A percentile compares a stretch with the other conserved stretches of the same genome.
phyloP scores from a whole-genome alignment of 1,140 invertebrate genomes.

The Batillaria attramentaria region DNA sequence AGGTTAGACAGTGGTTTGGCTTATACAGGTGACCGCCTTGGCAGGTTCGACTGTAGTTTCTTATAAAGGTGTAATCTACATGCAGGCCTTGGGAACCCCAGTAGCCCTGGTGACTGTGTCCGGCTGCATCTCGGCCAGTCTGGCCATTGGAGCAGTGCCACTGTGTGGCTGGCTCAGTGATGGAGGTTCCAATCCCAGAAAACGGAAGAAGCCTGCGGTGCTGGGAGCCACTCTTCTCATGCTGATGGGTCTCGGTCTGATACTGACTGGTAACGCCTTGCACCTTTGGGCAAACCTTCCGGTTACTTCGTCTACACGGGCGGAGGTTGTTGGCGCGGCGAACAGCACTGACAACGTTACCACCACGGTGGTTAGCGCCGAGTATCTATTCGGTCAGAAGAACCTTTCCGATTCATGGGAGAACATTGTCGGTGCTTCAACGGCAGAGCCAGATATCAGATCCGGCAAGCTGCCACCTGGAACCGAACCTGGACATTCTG shows the following conservation, averaged over 20 bases:
- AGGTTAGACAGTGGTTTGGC: too few species aligned
- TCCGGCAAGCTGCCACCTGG: not conserved
- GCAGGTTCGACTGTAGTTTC: too few species aligned
- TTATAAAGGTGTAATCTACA: too few species aligned
- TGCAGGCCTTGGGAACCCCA: constrained; percentile 11
- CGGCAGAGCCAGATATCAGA: not conserved
- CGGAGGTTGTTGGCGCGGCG: too few species aligned
- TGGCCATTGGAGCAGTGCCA: not conserved
- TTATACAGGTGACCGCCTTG: too few species aligned
- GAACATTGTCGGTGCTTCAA: not conserved
- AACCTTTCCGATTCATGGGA: not conserved
- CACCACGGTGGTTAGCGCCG: too few species aligned
- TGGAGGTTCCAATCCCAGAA: not conserved
- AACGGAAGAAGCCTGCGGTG: not conserved
- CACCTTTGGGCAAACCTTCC: not conserved
- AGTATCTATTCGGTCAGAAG: not conserved
- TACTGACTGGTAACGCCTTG: not conserved
- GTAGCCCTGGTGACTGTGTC: not conserved
- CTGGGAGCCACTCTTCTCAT: not conserved
- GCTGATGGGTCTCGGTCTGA: not conserved
- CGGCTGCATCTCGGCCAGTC: not conserved
- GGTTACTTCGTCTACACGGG: too few species aligned
- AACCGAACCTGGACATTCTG: not conserved
- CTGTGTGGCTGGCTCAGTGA: not conserved
- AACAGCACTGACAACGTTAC: not conserved